A percentile compares a stretch with the other conserved stretches of the same genome.
These are phyloP conservation scores for Trichosurus vulpecula DNA, from an alignment of 2,797 vertebrate genomes.

Conservation along the genomic window DNA sequence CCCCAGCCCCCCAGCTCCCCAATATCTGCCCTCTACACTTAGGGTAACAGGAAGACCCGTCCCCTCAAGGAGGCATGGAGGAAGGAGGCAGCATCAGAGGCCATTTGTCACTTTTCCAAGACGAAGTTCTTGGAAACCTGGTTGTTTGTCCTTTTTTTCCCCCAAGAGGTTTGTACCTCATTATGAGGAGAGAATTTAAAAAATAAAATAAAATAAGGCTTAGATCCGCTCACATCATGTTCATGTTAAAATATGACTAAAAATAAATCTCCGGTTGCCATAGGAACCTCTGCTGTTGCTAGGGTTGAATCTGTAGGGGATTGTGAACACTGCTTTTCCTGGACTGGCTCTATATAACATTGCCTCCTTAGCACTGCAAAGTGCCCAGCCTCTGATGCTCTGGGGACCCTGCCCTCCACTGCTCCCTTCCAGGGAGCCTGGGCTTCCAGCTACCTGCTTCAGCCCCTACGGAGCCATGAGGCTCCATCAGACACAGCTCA, in stretches of 20 bases:
- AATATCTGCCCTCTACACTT: neutral
- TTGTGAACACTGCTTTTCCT: constrained; percentile 83
- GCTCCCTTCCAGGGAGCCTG: neutral
- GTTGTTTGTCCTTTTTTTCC: neutral
- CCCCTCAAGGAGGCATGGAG: neutral
- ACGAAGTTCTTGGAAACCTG: neutral
- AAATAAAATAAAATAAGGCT: constrained; percentile 76
- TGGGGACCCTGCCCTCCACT: neutral
- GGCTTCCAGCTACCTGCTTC: neutral
- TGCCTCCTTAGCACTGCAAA: constrained; percentile 27
- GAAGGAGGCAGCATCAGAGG: neutral
- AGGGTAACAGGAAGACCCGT: neutral
- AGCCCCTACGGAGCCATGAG: neutral
- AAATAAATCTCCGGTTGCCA: constrained; percentile 89
- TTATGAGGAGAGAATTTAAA: constrained; percentile 29
- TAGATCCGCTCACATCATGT: constrained; percentile 78
- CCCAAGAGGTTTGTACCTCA: constrained; percentile 41
- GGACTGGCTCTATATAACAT: constrained; percentile 72
- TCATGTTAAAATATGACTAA: constrained; percentile 85
- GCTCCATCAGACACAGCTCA: neutral
- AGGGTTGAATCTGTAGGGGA: constrained; percentile 84
- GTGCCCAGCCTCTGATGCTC: constrained; percentile 18
- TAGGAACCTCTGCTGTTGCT: constrained; percentile 87
- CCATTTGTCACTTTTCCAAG: neutral
- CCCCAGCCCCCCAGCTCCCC: neutral